Evolutionary conservation across 2,888 invertebrate species (phyloP), one percentile per base, ranked within the genome.

Genomic region (Phania funesta): DNA sequence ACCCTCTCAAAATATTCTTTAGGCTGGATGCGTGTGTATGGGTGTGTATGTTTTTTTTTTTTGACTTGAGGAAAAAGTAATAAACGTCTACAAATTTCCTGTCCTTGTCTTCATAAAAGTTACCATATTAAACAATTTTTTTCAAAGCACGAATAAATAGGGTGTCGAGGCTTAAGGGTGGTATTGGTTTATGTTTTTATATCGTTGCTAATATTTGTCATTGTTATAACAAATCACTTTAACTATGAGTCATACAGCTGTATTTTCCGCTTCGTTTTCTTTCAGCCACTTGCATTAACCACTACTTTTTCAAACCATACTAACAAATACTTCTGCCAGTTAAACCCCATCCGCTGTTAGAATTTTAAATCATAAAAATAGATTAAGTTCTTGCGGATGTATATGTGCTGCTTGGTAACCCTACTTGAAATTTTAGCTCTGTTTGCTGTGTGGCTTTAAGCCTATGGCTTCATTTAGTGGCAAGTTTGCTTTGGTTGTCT

Each of bases 281-380:
- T 62, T 29, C 29, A 9, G 46, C 68, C 67, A 54, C 64, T 67
- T 68, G 46, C 60, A 52, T 58, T 79, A 54, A 74, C 67, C 54
- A 48, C 35, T 38, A 48, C 20, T 38, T 46, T 38, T 16, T 35
- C 35, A 44, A 44, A 38, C 48, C 46, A 64, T 16, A 29, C 20
- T 16, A 44, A 56, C 48, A 75, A 48, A 54, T 46, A 56, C 38
- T 58, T 0, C 13, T 16, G 20, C 52, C 48, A 62, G 41, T 67
- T 38, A 11, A 11, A 11, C 11, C 7, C 9, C 11, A 9, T 9
- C 3, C 3, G 0, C 35, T 13, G 9, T 52, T 32, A 44, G 16
- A 73, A 41, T 60, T n/a, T 71, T 65, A 65, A 76, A 76, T 76
- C 76, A 76, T 65, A 68, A 77, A 81, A 73, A 32, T 68, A 62